These are phyloP conservation scores for Pyrgilauda ruficollis DNA, from an alignment of 2,113 vertebrate species.

Conservation along the genomic window DNA sequence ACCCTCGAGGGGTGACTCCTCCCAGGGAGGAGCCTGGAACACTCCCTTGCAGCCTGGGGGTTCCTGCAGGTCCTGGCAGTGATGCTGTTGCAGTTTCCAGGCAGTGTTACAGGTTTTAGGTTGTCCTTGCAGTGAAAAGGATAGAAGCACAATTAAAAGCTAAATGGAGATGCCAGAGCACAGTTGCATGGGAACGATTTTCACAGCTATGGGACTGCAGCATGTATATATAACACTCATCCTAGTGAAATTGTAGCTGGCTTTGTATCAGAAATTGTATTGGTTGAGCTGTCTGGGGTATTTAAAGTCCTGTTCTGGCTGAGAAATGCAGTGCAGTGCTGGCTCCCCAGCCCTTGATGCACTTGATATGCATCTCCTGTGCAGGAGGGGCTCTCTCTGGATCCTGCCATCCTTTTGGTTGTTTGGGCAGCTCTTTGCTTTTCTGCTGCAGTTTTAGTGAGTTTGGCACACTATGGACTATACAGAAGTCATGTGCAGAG, in stretches of 20 bases:
- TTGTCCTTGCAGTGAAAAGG: neutral
- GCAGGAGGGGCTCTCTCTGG: neutral
- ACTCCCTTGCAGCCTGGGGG: neutral
- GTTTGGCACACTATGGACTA: accelerated
- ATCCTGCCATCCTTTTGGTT: neutral
- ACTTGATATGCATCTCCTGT: neutral
- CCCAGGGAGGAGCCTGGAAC: neutral
- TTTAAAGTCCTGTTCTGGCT: neutral
- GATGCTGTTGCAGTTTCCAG: neutral
- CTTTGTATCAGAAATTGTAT: neutral
- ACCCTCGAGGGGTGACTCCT: neutral
- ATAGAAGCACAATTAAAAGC: neutral
- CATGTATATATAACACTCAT: neutral
- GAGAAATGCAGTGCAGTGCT: neutral
- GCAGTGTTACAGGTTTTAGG: neutral
- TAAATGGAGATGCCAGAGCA: neutral
- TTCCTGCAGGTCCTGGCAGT: neutral
- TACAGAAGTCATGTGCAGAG: neutral
- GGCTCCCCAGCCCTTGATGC: neutral
- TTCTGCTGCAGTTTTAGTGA: neutral
- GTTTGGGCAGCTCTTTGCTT: neutral
- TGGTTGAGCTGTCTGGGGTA: neutral
- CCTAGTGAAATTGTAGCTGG: neutral
- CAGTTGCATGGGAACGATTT: neutral
- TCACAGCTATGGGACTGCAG: neutral